Evolutionary conservation across 2,888 invertebrate genomes (phyloP).

Genomic region (Nemotelus pantherinus): DNA sequence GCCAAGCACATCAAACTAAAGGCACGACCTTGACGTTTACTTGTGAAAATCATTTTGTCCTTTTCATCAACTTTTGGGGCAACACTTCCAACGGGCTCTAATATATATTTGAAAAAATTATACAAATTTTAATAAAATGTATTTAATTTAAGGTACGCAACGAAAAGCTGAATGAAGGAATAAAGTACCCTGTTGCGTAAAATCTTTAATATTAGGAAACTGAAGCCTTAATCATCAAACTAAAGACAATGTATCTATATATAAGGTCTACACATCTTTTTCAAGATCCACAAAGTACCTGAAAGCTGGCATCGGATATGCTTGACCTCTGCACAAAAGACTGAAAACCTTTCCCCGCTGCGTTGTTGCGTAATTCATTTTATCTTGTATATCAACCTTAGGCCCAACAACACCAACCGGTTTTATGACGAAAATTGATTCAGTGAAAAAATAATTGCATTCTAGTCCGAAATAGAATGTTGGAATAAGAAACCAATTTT

Average conservation of each 20-base stretch:
- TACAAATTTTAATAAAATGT: not conserved
- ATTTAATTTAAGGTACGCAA: not conserved
- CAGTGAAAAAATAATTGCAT: not conserved
- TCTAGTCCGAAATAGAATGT: not conserved
- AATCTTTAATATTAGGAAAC: no score
- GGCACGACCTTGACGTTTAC: constrained; percentile 58
- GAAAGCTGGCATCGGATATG: constrained; percentile 73
- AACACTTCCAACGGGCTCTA: constrained; percentile 67
- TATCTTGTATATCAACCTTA: constrained; percentile 72
- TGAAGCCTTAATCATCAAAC: no score
- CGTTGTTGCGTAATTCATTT: constrained; percentile 64
- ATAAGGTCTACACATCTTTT: not conserved
- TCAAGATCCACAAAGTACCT: constrained; percentile 63
- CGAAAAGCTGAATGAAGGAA: not conserved
- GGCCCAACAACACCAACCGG: constrained; percentile 76
- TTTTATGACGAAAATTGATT: constrained; percentile 65
- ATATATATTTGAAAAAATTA: not conserved
- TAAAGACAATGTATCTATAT: no score
- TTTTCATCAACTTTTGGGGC: constrained; percentile 69
- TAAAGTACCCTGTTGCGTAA: no score
- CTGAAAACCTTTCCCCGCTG: constrained; percentile 66
- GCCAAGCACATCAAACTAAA: constrained; percentile 76
- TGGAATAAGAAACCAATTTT: not conserved
- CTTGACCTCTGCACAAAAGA: constrained; percentile 74
- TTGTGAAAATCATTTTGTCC: constrained; percentile 63